These are phyloP conservation scores for Ophion ellenae DNA, from an alignment of 2,888 invertebrate genomes.

Conservation along the genomic window DNA sequence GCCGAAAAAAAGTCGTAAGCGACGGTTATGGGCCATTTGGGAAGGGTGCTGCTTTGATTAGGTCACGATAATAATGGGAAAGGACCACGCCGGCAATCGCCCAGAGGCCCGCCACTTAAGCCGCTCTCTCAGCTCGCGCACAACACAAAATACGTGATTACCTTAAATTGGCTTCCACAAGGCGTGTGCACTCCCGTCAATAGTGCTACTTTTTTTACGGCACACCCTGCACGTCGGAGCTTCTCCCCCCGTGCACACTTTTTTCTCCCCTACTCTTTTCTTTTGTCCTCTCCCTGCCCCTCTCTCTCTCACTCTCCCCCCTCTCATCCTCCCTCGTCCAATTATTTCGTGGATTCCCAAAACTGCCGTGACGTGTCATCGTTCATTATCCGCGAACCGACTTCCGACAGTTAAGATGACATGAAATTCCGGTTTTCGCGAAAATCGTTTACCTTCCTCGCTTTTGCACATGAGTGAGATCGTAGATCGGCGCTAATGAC, in stretches of 20 bases:
- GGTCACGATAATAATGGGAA: constrained; percentile 70
- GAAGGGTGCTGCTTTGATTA: constrained; percentile 68
- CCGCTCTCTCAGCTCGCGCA: constrained; percentile 46
- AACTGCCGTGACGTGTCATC: constrained; percentile 34
- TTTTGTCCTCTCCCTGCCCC: neutral
- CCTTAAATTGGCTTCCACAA: constrained; percentile 71
- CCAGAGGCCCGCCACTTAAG: constrained; percentile 46
- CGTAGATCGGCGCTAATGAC: too few relatives aligned
- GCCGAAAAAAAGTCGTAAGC: constrained; percentile 57
- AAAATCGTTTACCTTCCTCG: neutral
- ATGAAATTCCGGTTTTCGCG: neutral
- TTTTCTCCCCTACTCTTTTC: constrained; percentile 1
- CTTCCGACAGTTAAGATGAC: constrained; percentile 3
- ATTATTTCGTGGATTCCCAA: constrained; percentile 68
- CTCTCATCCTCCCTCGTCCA: constrained; percentile 28
- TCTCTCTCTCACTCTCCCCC: neutral
- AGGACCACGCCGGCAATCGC: constrained; percentile 50
- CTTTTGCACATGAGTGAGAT: too few relatives aligned
- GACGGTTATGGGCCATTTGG: constrained; percentile 65
- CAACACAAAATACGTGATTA: constrained; percentile 70
- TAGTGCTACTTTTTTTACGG: constrained; percentile 59
- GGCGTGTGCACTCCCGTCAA: constrained; percentile 59
- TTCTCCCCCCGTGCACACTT: neutral
- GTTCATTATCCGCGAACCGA: constrained; percentile 32
- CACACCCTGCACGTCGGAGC: constrained; percentile 45